Evolutionary conservation across 2,113 vertebrate genomes (phyloP).

Genomic region (Oncorhynchus nerka): DNA sequence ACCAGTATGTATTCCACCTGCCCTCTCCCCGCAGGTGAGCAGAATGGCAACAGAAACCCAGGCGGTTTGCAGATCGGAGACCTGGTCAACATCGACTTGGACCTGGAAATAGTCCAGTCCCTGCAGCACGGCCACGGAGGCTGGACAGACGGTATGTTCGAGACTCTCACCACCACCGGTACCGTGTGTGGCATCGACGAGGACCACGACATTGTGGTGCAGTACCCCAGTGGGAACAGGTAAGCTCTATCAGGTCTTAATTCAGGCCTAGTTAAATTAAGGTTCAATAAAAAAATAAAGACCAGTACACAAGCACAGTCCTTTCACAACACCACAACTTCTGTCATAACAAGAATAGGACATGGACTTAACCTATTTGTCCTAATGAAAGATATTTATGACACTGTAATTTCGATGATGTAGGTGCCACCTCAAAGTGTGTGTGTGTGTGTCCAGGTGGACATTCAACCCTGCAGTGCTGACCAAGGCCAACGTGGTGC

Average conservation of each 20-base stretch:
- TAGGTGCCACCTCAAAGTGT: neutral
- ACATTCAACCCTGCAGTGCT: constrained; percentile 98
- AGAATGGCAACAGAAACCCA: constrained; percentile 97
- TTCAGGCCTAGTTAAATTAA: neutral
- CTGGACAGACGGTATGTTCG: constrained; percentile 99
- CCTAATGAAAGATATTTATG: too few species aligned
- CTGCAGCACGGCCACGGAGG: constrained; percentile 97
- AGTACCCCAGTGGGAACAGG: constrained; percentile 98
- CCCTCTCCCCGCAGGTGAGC: constrained; percentile 81
- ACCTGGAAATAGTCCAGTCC: constrained; percentile 98
- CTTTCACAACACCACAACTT: too few species aligned
- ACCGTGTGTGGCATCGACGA: constrained; percentile 98
- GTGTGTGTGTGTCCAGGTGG: constrained; percentile 76
- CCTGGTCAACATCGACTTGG: constrained; percentile 97
- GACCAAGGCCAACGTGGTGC: constrained; percentile 97
- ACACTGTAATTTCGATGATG: neutral
- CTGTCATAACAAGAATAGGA: too few species aligned
- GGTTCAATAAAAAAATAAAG: too few species aligned
- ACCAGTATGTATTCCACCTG: neutral
- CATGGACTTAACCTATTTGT: too few species aligned
- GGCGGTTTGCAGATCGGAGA: constrained; percentile 96
- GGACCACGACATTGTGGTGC: constrained; percentile 98
- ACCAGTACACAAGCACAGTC: neutral
- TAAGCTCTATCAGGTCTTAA: constrained; percentile 35
- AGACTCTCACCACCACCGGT: constrained; percentile 97